Base-by-base conservation (phyloP, 2,797 vertebrate species). In the Mico argentatus region DNA sequence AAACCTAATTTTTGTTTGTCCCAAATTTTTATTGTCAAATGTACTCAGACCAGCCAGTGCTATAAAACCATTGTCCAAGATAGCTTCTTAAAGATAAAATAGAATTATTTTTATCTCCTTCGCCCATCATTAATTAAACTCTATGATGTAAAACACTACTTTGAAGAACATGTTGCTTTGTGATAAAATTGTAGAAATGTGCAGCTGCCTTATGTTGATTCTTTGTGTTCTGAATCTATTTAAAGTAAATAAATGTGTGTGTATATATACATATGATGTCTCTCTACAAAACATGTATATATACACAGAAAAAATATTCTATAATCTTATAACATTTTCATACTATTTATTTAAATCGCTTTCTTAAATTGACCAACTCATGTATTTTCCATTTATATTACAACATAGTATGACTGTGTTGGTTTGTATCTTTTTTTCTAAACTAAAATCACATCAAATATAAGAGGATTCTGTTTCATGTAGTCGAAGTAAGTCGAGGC, bases 341-440 rank as follows among this genome's bases (percentile, higher is more conserved):
- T 85, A 86, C 5, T 8, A 36, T 50, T 86, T 79, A 89, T 95
- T 90, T 89, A 84, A 96, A 57, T 87, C 48, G 84, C 44, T 83
- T 85, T 94, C 59, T 73, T 64, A 90, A 84, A 76, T 85, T 92
- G 33, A 76, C 52, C 41, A 92, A 76, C 33, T 90, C 83, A 11
- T 92, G 88, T 91, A 85, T 88, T 92, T 97, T 77, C 67, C 36
- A 73, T 94, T 95, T 90, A 61, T 87, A 88, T 92, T 90, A 84
- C 96, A 72, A 57, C 17, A 33, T 55, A 44, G 44, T 89, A 19
- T 89, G 57, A 64, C n/a, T 93, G 24, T 46, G 17, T 88, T 33
- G 33, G 22, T 50, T 86, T 96, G 6, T 2, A 3, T 67, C 84
- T 84, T 89, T 82, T 86, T 77, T 83, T 82, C 4, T 84, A 92